Percentiles rank a stretch among this genome's conserved stretches.
These are phyloP conservation scores for Muraenolepis orangiensis DNA, from an alignment of 2,797 vertebrate genomes.

Conservation along the genomic window DNA sequence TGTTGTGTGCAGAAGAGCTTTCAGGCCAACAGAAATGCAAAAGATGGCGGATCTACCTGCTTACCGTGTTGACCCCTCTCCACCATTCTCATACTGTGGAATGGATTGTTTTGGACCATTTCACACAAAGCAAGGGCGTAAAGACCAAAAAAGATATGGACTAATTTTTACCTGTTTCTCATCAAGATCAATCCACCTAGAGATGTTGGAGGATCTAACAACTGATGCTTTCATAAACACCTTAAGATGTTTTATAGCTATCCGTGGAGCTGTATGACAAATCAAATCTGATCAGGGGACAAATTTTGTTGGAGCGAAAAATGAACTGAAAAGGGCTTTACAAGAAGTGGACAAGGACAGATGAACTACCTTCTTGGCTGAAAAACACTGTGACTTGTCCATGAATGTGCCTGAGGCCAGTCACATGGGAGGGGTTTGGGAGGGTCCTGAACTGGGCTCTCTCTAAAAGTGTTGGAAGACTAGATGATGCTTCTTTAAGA, in stretches of 20 bases:
- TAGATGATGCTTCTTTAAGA: constrained; percentile 2
- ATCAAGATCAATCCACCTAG: not conserved
- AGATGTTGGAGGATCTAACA: constrained; percentile 16
- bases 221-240: constrained; percentile 17
- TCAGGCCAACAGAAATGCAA: no score
- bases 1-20: no score
- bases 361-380: not conserved
- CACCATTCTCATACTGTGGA: constrained; percentile 20
- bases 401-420: not conserved
- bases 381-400: constrained; percentile 9
- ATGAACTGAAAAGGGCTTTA: not conserved
- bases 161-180: constrained; percentile 11
- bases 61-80: not conserved
- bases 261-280: not conserved
- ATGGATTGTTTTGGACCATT: constrained; percentile 24
- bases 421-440: not conserved
- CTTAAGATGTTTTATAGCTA: not conserved
- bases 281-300: not conserved
- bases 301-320: constrained; percentile 1
- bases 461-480: no score
- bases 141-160: not conserved
- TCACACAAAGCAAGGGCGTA: not conserved
- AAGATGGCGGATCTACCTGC: not conserved
- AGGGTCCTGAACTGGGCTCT: no score
- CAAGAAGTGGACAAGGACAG: constrained; percentile 4